A percentile compares a stretch with the other conserved stretches of the same genome.
Conservation (phyloP, 2,888 invertebrate genomes). For the Pilophorus perplexus region DNA sequence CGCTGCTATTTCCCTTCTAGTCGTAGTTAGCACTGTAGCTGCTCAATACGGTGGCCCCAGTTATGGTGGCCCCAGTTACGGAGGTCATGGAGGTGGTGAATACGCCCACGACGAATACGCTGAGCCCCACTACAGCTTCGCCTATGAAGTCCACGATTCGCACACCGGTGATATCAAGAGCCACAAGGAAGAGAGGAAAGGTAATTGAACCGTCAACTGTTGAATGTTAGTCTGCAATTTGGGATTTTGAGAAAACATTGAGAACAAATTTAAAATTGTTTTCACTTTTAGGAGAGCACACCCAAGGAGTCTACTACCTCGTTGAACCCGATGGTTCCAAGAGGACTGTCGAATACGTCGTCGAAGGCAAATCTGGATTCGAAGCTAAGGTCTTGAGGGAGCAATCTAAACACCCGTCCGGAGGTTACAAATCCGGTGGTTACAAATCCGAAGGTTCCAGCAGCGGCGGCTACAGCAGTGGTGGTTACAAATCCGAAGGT, state of each 20-base stretch:
- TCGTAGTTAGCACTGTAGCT: conserved; percentile 13
- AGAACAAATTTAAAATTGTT: no score
- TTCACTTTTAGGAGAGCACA: no score
- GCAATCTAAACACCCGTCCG: conserved; percentile 30
- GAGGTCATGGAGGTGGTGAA: background rate
- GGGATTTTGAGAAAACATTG: no score
- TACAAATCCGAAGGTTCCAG: background rate
- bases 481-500: conserved; percentile 19
- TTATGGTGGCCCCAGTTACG: conserved; percentile 13
- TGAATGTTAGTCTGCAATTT: no score
- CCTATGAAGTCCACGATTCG: conserved; percentile 69
- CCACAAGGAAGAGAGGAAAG: conserved; percentile 55
- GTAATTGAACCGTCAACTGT: no score
- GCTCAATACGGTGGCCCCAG: conserved; percentile 25
- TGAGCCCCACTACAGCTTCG: conserved; percentile 61
- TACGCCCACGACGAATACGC: conserved; percentile 41
- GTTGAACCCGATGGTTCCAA: conserved; percentile 70
- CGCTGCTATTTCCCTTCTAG: conserved; percentile 6
- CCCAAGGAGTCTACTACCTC: conserved; percentile 60
- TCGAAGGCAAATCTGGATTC: conserved; percentile 69
- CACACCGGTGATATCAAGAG: conserved; percentile 71
- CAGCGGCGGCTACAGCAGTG: conserved; percentile 10
- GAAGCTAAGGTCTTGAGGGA: conserved; percentile 61
- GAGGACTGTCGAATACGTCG: conserved; percentile 69
- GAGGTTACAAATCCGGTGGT: conserved; percentile 38